Percentiles rank a stretch among this genome's conserved stretches.
phyloP scores from a whole-genome alignment of 2,888 invertebrate genomes.

The Acleris laterana region DNA sequence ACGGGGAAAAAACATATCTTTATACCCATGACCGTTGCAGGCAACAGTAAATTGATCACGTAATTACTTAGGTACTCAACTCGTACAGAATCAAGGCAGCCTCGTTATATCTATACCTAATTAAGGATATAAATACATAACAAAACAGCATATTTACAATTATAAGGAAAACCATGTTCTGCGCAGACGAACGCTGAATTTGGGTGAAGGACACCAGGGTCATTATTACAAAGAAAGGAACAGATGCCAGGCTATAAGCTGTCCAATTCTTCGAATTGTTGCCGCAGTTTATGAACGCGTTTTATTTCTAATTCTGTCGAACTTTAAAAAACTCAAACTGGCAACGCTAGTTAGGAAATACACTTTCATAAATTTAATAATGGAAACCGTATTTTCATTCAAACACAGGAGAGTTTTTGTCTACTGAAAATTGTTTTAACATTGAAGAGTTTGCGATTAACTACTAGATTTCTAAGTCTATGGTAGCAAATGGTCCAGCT shows the following conservation, averaged over 20 bases:
- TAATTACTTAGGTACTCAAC: background rate
- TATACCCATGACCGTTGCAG: no score
- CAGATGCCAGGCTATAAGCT: background rate
- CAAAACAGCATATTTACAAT: constrained; percentile 5
- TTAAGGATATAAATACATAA: background rate
- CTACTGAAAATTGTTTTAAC: no score
- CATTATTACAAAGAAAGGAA: constrained; percentile 1
- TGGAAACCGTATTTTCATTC: no score
- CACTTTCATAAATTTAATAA: no score
- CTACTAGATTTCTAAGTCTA: no score
- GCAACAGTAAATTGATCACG: background rate
- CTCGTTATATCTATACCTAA: background rate
- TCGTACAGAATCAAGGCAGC: background rate
- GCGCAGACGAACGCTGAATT: constrained; percentile 11
- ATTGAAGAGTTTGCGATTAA: no score
- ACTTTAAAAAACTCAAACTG: no score
- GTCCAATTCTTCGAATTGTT: background rate
- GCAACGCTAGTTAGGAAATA: no score
- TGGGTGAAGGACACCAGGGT: constrained; percentile 15
- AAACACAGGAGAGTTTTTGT: no score
- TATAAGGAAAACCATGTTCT: constrained; percentile 18
- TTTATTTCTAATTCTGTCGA: background rate
- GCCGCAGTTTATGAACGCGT: background rate
- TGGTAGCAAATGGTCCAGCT: no score
- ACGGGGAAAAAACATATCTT: no score